phyloP scores from a whole-genome alignment of 2,888 invertebrate genomes.

The Acanthosepion pharaonis region DNA sequence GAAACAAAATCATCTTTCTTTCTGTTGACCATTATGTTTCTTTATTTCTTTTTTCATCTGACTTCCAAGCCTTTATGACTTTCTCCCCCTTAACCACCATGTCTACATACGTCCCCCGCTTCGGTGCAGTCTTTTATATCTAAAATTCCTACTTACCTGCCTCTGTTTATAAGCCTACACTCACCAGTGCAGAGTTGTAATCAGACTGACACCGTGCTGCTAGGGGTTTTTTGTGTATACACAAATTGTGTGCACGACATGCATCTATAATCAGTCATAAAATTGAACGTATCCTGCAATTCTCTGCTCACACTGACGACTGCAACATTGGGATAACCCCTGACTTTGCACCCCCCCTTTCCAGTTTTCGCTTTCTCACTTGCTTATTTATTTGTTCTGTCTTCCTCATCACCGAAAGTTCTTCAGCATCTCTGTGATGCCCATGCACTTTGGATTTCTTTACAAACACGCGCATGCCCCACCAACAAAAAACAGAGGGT shows the following conservation, averaged over 20 bases:
- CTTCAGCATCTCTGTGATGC: neutral
- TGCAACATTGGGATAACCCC: slow-evolving; percentile 33
- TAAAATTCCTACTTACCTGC: neutral
- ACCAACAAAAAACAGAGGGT: neutral
- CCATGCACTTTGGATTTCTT: neutral
- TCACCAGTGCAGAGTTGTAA: no score
- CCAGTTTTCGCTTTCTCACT: neutral
- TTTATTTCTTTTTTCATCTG: no score
- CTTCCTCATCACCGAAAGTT: neutral
- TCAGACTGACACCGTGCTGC: no score
- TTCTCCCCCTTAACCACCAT: no score
- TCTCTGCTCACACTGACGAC: neutral
- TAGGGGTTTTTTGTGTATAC: no score
- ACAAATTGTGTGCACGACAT: neutral
- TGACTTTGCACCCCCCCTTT: neutral
- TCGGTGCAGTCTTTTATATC: neutral
- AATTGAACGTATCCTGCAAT: neutral
- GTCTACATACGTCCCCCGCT: no score
- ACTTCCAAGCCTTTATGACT: no score
- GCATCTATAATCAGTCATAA: neutral
- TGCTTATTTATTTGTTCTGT: neutral
- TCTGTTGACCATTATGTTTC: no score
- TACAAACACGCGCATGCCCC: neutral
- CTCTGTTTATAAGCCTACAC: neutral
- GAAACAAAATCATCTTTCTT: no score